Base-by-base conservation (phyloP, 2,888 invertebrate species). In the Dolichopus griseipennis region DNA sequence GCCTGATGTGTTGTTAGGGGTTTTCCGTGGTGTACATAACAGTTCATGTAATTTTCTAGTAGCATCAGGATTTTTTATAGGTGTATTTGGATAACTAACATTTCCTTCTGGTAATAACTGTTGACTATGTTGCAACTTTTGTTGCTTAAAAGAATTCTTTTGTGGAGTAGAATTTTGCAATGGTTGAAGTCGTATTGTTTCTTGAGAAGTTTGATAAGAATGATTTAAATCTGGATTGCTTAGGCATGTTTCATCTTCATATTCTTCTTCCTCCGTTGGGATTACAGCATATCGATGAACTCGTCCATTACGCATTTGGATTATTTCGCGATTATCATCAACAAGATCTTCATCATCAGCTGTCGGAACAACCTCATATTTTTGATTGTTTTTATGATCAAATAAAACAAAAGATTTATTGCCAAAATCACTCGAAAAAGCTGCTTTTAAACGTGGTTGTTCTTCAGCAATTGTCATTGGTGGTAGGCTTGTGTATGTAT, bases 1-100 rank as follows among this genome's bases (percentile, higher is more conserved):
- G 67, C 70, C 67, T 12, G 70, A 66, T 65, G 71, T 72, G 63
- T 73, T 74, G 21, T 79, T 76, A 62, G 82, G 78, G 61, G 81
- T 79, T 74, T 90, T 90, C 33, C 88, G 83, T 0, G 91, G 91
- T 0, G 91, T 91, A 1, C 89, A 87, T 0, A 91, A 76, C 4
- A 91, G 77, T 74, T 91, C 91, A 77, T 91, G 90, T 0, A 92
- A 79, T 74, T 89, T 91, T 75, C 90, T 90, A 0, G 91, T 91
- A 0, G 91, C 91, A 27, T 85, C 85, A 0, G 88, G 80, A 77
- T 88, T 88, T 74, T 85, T 86, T 66, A 85, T 79, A 1, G 86
- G 84, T 78, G 85, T 85, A 33, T 79, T 78, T 21, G 80, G 77
- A 69, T 76, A 73, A n/a, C n/a, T 52, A 18, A 12, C 2, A n/a